Conservation (phyloP, 23 tunicate species). For the Ascidia mentula region DNA sequence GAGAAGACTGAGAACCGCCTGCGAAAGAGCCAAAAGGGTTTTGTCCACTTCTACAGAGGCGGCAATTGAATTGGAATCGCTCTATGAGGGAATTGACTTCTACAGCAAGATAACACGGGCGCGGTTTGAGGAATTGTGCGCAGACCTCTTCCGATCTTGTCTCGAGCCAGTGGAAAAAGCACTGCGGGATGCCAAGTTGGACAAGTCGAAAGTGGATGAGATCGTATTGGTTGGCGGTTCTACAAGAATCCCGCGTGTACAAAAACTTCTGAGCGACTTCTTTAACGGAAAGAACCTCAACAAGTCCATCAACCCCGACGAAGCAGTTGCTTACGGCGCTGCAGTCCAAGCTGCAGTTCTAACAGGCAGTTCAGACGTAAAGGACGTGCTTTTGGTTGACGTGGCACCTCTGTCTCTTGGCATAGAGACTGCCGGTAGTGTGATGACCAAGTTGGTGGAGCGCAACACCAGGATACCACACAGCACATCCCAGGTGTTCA, state of each 20-base stretch:
- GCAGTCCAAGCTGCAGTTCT: slow-evolving; percentile 97
- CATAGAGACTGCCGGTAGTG: slow-evolving; percentile 81
- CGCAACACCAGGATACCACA: slow-evolving; percentile 66
- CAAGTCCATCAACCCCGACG: slow-evolving; percentile 97
- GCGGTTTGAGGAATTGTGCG: slow-evolving; percentile 81
- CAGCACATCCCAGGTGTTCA: slow-evolving; percentile 58
- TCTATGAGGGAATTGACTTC: slow-evolving; percentile 88
- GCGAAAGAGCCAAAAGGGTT: slow-evolving; percentile 84
- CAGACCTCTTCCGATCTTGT: slow-evolving; percentile 86
- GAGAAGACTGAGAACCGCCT: slow-evolving; percentile 80
- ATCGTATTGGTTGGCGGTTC: slow-evolving; percentile 97
- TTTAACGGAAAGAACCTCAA: slow-evolving; percentile 91
- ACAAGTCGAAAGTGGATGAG: slow-evolving; percentile 82
- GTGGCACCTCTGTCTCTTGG: slow-evolving; percentile 75
- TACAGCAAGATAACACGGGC: slow-evolving; percentile 86
- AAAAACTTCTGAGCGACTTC: slow-evolving; percentile 81
- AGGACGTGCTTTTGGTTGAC: slow-evolving; percentile 56
- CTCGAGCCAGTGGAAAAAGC: slow-evolving; percentile 94
- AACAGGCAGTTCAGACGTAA: slow-evolving; percentile 51
- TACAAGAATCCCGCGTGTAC: slow-evolving; percentile 88
- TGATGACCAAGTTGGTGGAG: slow-evolving; percentile 67
- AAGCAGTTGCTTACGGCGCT: slow-evolving; percentile 99
- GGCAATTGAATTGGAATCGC: slow-evolving; percentile 71
- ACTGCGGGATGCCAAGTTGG: slow-evolving; percentile 76
- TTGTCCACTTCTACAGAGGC: slow-evolving; percentile 88